Conservation (phyloP, 2,113 vertebrate genomes). For the Festucalex cinctus region DNA sequence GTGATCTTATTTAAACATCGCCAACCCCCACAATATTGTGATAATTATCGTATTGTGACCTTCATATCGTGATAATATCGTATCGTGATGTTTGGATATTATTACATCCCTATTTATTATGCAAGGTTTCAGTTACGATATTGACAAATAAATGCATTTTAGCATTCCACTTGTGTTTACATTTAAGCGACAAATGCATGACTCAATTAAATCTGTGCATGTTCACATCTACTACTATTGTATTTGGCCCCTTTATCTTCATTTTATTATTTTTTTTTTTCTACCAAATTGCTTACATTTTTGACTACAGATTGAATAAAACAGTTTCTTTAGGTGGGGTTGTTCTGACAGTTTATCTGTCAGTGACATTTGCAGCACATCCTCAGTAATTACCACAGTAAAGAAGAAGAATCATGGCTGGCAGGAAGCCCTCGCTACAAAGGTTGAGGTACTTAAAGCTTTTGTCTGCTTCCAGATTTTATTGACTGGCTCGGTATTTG, state of each 20-base stretch:
- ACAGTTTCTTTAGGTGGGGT: slow-evolving; percentile 91
- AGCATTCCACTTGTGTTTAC: neutral
- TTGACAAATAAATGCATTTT: slow-evolving; percentile 2
- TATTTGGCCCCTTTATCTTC: slow-evolving; percentile 76
- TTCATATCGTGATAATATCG: too few species aligned
- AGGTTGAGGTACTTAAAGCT: slow-evolving; percentile 89
- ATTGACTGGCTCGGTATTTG: slow-evolving; percentile 41
- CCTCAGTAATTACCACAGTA: slow-evolving; percentile 97
- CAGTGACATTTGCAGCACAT: slow-evolving; percentile 92
- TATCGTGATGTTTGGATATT: too few species aligned
- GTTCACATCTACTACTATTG: neutral
- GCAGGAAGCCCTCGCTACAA: slow-evolving; percentile 86
- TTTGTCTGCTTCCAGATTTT: slow-evolving; percentile 78
- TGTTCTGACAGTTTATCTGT: slow-evolving; percentile 93
- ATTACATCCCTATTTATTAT: too few species aligned
- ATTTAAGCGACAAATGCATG: neutral
- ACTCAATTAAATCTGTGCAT: neutral
- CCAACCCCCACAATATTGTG: too few species aligned
- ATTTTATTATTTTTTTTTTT: slow-evolving; percentile 44
- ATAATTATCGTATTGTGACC: too few species aligned
- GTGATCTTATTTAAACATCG: too few species aligned
- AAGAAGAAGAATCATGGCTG: slow-evolving; percentile 76
- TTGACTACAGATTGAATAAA: slow-evolving; percentile 84
- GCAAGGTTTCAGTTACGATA: neutral
- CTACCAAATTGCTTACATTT: slow-evolving; percentile 27